phyloP scores from a whole-genome alignment of 1,140 invertebrate genomes.

The Drosophila nebulosa region DNA sequence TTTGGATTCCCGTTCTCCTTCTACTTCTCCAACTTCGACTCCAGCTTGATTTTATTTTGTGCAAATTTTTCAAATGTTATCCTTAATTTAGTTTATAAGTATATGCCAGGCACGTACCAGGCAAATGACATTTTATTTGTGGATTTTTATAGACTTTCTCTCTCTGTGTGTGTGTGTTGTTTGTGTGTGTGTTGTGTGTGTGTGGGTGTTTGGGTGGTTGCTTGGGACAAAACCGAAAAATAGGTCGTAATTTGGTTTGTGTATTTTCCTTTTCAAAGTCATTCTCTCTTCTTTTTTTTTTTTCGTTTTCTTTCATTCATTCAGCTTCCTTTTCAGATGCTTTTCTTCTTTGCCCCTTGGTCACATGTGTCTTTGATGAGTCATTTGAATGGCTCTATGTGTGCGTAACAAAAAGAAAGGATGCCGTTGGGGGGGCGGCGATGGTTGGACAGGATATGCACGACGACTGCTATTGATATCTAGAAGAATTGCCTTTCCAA shows the following conservation, averaged over 20 bases:
- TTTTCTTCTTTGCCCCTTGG: constrained; percentile 28
- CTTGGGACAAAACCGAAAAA: constrained; percentile 46
- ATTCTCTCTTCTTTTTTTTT: too few species aligned
- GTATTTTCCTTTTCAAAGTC: constrained; percentile 29
- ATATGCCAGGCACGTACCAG: constrained; percentile 73
- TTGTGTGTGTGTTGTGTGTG: constrained; percentile 8
- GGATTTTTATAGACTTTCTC: constrained; percentile 76
- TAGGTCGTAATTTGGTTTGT: constrained; percentile 73
- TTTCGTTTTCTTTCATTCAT: constrained; percentile 1
- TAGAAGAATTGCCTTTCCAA: too few species aligned
- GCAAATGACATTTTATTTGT: constrained; percentile 80
- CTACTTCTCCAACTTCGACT: neutral
- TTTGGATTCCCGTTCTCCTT: constrained; percentile 16
- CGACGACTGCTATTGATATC: too few species aligned
- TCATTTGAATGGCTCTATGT: constrained; percentile 20
- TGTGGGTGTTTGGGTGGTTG: neutral
- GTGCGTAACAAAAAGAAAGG: neutral
- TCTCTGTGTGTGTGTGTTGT: constrained; percentile 19
- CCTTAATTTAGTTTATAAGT: constrained; percentile 80
- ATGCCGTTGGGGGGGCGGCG: neutral
- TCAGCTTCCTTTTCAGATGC: neutral
- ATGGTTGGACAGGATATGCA: too few species aligned
- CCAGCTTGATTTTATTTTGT: constrained; percentile 75
- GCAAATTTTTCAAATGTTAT: constrained; percentile 80
- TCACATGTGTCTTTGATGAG: constrained; percentile 74